Percentiles rank a stretch among this genome's conserved stretches.
Evolutionary conservation across 1,140 invertebrate genomes (phyloP).

Genomic region (Papilio polytes): DNA sequence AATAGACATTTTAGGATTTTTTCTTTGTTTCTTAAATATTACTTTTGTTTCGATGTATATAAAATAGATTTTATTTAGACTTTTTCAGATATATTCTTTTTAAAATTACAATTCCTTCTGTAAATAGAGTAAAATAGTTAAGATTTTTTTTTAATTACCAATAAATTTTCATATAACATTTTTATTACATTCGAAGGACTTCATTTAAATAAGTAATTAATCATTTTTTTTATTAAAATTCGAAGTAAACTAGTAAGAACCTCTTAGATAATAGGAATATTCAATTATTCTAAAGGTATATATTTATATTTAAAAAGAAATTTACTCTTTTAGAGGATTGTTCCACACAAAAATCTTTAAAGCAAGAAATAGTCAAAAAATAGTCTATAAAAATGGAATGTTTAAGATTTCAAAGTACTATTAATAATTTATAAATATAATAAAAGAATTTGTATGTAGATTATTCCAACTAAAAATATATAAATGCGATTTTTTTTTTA

Average conservation of each 20-base stretch:
- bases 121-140: neutral
- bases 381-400: neutral
- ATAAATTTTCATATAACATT: neutral
- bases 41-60: neutral
- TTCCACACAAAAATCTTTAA: neutral
- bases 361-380: neutral
- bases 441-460: neutral
- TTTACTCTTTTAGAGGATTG: neutral
- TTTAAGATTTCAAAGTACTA: neutral
- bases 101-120: neutral
- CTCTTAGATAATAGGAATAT: neutral
- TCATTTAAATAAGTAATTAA: neutral
- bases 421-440: neutral
- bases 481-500: neutral
- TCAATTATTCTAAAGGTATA: neutral
- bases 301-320: neutral
- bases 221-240: neutral
- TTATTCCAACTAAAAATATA: neutral
- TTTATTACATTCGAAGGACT: neutral
- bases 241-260: neutral
- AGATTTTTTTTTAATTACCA: neutral
- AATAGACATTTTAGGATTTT: no score
- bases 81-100: neutral
- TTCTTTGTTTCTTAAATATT: no score
- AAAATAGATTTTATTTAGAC: neutral